Evolutionary conservation across 2,888 invertebrate species (phyloP).

Genomic region (Mayetiola destructor): DNA sequence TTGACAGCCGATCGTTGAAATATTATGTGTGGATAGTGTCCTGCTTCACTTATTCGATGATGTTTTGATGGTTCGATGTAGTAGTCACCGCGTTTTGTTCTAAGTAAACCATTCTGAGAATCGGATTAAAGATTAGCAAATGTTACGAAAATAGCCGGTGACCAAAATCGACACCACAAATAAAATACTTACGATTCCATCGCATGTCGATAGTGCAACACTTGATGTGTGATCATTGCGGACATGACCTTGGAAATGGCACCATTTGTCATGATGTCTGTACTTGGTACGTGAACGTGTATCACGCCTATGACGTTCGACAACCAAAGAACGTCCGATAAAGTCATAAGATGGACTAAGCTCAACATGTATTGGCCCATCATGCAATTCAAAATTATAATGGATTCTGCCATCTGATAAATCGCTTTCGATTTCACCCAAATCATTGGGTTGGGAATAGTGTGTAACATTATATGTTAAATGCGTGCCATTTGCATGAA

Average conservation of each 20-base stretch:
- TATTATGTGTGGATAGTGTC: constrained; percentile 47
- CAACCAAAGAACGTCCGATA: constrained; percentile 51
- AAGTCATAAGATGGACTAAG: constrained; percentile 50
- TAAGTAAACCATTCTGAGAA: constrained; percentile 50
- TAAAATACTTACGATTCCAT: constrained; percentile 58
- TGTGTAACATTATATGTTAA: constrained; percentile 30
- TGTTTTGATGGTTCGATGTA: constrained; percentile 57
- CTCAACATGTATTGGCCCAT: constrained; percentile 33
- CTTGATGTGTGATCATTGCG: constrained; percentile 52
- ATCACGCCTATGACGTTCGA: constrained; percentile 49
- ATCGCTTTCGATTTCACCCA: constrained; percentile 4
- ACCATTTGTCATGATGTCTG: constrained; percentile 41
- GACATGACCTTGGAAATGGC: constrained; percentile 67
- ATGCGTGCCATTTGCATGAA: constrained; percentile 28
- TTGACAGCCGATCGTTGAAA: constrained; percentile 51
- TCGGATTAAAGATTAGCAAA: neutral
- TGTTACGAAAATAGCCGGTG: neutral
- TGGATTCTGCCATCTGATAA: constrained; percentile 17
- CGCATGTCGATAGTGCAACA: constrained; percentile 67
- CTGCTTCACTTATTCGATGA: constrained; percentile 31
- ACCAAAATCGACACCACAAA: neutral
- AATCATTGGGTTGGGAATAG: constrained; percentile 24
- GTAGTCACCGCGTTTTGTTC: constrained; percentile 50
- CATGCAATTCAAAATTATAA: constrained; percentile 26
- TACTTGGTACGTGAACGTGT: constrained; percentile 41